A percentile compares a stretch with the other conserved stretches of the same genome.
phyloP scores from a whole-genome alignment of 2,113 vertebrate genomes.

The Dinomys branickii region DNA sequence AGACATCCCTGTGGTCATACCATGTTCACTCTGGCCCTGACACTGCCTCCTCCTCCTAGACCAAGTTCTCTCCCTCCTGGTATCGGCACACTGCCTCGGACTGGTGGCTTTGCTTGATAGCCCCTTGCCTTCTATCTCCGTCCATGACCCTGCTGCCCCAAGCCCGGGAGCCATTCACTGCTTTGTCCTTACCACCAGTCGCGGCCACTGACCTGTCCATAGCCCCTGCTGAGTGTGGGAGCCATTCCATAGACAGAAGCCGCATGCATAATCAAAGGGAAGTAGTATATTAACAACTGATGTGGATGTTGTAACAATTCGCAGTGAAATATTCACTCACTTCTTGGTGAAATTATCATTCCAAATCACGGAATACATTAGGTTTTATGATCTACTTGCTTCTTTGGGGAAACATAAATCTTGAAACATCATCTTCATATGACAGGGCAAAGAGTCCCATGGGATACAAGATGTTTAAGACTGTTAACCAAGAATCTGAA shows the following conservation, averaged over 20 bases:
- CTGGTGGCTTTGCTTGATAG: background rate
- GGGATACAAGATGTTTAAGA: constrained; percentile 85
- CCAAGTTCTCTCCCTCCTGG: too few relatives aligned
- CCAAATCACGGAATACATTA: constrained; percentile 88
- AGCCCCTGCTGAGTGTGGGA: background rate
- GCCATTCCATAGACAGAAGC: background rate
- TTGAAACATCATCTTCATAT: constrained; percentile 84
- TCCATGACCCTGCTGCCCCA: background rate
- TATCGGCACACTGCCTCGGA: background rate
- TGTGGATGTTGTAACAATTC: constrained; percentile 70
- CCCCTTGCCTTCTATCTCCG: background rate
- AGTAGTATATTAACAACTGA: constrained; percentile 48
- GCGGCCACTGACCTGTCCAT: too few relatives aligned
- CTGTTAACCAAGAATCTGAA: constrained; percentile 82
- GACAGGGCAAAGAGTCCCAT: constrained; percentile 84
- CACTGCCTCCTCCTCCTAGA: background rate
- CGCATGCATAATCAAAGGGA: constrained; percentile 62
- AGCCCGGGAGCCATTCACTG: background rate
- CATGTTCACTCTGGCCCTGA: background rate
- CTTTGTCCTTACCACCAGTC: background rate
- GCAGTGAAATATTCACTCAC: constrained; percentile 80
- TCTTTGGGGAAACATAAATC: constrained; percentile 86
- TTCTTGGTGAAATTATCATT: constrained; percentile 86
- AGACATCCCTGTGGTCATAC: background rate
- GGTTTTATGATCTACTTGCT: constrained; percentile 85